A percentile compares a stretch with the other conserved stretches of the same genome.
Conservation (phyloP, 2,113 vertebrate genomes). For the Sander lucioperca region DNA sequence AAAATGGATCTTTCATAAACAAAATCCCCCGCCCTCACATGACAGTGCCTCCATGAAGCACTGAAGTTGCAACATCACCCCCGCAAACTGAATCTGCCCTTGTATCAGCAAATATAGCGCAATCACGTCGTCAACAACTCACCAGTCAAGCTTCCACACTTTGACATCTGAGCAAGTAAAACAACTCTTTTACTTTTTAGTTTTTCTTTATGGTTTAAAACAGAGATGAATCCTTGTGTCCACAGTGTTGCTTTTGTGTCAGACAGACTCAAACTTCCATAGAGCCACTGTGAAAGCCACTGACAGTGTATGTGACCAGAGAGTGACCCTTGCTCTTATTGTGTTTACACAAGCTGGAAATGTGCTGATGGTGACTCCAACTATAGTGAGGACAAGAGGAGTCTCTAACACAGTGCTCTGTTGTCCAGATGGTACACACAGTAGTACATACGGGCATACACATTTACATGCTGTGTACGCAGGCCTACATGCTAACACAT, state of each 20-base stretch:
- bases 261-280: slow-evolving; percentile 49
- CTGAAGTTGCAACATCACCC: slow-evolving; percentile 8
- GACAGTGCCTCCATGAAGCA: neutral
- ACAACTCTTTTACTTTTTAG: neutral
- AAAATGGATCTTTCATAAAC: slow-evolving; percentile 21
- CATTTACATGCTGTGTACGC: neutral
- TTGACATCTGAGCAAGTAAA: slow-evolving; percentile 1
- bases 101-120: neutral
- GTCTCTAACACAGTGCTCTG: slow-evolving; percentile 26
- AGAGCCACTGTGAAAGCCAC: slow-evolving; percentile 42
- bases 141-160: neutral
- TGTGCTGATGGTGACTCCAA: slow-evolving; percentile 75
- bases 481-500: neutral
- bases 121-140: slow-evolving; percentile 13
- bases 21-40: slow-evolving; percentile 10
- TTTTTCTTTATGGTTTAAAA: neutral
- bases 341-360: slow-evolving; percentile 76
- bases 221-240: neutral
- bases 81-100: neutral
- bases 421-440: slow-evolving; percentile 23
- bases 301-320: slow-evolving; percentile 48
- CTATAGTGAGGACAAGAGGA: slow-evolving; percentile 48
- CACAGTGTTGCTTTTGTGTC: slow-evolving; percentile 45
- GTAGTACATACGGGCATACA: neutral
- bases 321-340: slow-evolving; percentile 62